Conservation (phyloP, 2,797 vertebrate species). For the Danio aesculapii region DNA sequence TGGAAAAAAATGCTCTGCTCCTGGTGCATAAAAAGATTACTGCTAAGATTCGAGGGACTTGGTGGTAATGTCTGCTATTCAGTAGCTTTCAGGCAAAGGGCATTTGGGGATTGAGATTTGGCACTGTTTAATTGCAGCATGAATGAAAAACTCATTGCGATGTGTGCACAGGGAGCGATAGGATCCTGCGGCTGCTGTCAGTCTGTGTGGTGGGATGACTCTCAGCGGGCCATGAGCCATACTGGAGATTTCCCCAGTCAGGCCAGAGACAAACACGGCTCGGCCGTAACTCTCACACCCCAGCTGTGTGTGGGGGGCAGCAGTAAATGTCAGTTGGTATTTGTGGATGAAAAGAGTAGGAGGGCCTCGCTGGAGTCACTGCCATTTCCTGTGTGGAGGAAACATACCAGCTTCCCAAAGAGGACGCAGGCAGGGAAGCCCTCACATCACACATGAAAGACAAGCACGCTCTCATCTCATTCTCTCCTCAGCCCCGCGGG, state of each 20-base stretch:
- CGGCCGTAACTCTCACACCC: not conserved
- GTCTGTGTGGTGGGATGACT: conserved; percentile 6
- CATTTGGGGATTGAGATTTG: conserved; percentile 28
- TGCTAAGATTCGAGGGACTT: conserved; percentile 25
- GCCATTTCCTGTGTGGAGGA: conserved; percentile 41
- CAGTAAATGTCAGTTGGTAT: conserved; percentile 60
- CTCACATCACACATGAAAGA: conserved; percentile 58
- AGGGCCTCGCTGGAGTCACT: conserved; percentile 29
- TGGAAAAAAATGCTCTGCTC: too few species aligned
- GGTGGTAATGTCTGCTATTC: conserved; percentile 35
- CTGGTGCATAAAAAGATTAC: too few species aligned
- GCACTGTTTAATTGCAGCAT: conserved; percentile 34
- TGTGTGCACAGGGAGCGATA: conserved; percentile 28
- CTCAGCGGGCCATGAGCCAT: conserved; percentile 20
- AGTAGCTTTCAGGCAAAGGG: conserved; percentile 26
- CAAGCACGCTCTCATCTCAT: conserved; percentile 27
- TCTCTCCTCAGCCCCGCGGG: conserved; percentile 10
- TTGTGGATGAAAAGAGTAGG: conserved; percentile 57
- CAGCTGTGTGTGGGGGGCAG: conserved; percentile 34
- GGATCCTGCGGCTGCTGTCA: conserved; percentile 23
- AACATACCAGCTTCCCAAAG: conserved; percentile 30
- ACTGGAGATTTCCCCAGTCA: conserved; percentile 43
- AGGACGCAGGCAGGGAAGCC: conserved; percentile 42
- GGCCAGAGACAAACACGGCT: conserved; percentile 24
- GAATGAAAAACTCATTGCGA: not conserved